Conservation (phyloP, 2,888 invertebrate species). For the Chrysodeixis includens region DNA sequence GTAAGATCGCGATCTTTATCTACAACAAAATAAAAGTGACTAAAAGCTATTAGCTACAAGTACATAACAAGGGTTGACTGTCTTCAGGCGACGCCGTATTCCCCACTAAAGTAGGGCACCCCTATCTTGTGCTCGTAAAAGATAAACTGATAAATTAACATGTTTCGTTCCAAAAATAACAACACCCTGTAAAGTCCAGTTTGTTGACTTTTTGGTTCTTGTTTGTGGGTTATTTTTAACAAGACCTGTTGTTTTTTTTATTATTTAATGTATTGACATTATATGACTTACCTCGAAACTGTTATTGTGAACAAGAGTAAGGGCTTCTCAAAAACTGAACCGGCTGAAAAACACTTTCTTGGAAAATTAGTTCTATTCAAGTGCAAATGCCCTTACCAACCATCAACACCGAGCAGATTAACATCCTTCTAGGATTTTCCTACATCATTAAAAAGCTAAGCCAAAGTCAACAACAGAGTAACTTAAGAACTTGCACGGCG, state of each 20-base stretch:
- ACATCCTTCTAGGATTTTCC: too few species aligned
- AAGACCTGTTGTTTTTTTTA: neutral
- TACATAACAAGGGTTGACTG: conserved; percentile 6
- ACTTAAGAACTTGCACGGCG: neutral
- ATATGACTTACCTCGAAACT: too few species aligned
- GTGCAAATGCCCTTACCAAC: too few species aligned
- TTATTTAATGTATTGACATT: too few species aligned
- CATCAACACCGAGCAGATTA: too few species aligned
- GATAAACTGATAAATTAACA: conserved; percentile 7
- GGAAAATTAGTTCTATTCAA: too few species aligned
- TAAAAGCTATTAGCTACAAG: conserved; percentile 3
- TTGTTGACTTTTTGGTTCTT: neutral
- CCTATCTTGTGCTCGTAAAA: conserved; percentile 6
- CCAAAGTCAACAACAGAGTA: neutral
- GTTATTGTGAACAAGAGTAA: too few species aligned
- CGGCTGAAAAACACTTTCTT: too few species aligned
- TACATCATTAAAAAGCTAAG: neutral
- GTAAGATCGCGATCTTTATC: neutral
- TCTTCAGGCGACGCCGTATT: neutral
- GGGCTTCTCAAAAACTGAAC: too few species aligned
- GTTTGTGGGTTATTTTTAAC: neutral
- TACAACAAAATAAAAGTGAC: conserved; percentile 2
- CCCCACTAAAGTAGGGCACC: neutral
- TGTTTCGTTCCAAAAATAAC: neutral
- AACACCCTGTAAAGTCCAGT: neutral